Base-by-base conservation (phyloP, 2,113 vertebrate genomes). In the Conger conger region DNA sequence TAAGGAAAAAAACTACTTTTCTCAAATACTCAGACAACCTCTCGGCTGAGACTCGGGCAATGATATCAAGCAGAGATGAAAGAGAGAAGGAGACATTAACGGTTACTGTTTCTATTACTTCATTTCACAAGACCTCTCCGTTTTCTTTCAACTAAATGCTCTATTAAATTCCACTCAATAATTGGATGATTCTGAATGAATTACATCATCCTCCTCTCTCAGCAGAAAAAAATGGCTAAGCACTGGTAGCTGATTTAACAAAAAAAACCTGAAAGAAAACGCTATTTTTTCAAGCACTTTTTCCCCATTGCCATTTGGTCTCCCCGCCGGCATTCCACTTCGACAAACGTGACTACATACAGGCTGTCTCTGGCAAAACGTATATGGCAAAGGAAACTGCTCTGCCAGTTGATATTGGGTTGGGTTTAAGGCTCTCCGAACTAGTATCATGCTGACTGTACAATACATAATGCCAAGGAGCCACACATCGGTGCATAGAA, bases 111-210 rank as follows among this genome's bases (percentile, higher is more conserved):
- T 73, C 68, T 73, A 33, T 33, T 73, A 11, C 68, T 33, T 73
- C 68, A 11, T 33, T 73, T 33, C 23, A 73, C 9, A 33, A 30
- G 57, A 63, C 23, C 57, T 27, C 68, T 73, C 7, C 9, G 9
- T 73, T 73, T 73, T 73, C n/a, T 73, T 73, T 73, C 9, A 13
- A 30, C 68, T 73, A 73, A 73, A 73, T 73, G n/a, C 11, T 73
- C 68, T 73, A 73, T 73, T 73, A 73, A 73, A 13, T 73, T 73
- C 68, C 11, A 73, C 68, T 73, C 68, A 73, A 73, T 73, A 73
- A n/a, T 33, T 73, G 68, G 27, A n/a, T 73, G 68, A 73, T 73
- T 73, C 68, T n/a, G n/a, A 11, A 33, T 73, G 68, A 73, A 4
- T 27, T 33, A 33, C n/a, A 27, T 13, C n/a, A 33, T 73, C 33